Conservation (phyloP, 2,797 vertebrate species). For the Paramormyrops hopkinsi region DNA sequence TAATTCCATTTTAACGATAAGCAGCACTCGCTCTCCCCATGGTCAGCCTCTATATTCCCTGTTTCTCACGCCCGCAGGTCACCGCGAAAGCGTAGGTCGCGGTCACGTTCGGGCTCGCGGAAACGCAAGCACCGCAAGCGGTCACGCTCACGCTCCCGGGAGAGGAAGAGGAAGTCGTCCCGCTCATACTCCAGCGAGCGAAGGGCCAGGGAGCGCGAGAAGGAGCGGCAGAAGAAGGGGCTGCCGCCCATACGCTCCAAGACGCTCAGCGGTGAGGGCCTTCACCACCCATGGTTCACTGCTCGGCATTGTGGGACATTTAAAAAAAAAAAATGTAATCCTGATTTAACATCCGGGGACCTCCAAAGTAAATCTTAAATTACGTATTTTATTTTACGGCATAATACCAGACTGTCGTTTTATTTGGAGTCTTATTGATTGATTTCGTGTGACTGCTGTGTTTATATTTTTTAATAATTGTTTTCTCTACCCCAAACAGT, state of each 20-base stretch:
- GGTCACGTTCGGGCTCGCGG: constrained; percentile 90
- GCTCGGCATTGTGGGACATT: background rate
- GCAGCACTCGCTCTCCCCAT: too few relatives aligned
- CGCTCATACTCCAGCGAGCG: constrained; percentile 94
- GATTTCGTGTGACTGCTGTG: background rate
- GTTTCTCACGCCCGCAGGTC: constrained; percentile 61
- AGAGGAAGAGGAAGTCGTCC: constrained; percentile 90
- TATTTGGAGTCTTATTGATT: background rate
- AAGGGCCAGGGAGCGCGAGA: constrained; percentile 85
- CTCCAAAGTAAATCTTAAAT: background rate
- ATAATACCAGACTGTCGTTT: background rate
- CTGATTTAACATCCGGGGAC: background rate
- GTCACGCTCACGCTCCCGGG: constrained; percentile 86
- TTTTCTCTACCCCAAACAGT: constrained; percentile 54
- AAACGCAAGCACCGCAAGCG: constrained; percentile 94
- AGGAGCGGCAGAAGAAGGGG: constrained; percentile 94
- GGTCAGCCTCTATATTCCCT: background rate
- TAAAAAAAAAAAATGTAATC: background rate
- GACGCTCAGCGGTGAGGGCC: constrained; percentile 76
- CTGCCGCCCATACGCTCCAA: constrained; percentile 88
- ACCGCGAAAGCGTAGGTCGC: constrained; percentile 86
- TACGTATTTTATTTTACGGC: background rate
- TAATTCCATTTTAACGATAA: background rate
- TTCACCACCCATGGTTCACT: background rate
- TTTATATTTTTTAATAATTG: background rate